Evolutionary conservation across 92 coral and sea anemone genomes (phyloP).

Genomic region (Porites cylindrica): DNA sequence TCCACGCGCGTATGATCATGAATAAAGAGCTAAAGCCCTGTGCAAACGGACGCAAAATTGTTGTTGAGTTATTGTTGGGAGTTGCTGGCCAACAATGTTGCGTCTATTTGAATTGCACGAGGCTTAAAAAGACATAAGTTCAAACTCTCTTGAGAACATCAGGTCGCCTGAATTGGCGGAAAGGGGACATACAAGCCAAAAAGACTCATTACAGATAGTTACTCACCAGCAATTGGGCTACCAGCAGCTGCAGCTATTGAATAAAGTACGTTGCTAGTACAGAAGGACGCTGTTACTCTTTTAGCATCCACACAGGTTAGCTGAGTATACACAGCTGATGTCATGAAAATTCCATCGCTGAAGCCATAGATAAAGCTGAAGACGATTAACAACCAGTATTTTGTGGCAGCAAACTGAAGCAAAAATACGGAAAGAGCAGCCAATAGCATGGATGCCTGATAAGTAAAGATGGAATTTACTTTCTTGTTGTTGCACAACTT

Average conservation of each 20-base stretch:
- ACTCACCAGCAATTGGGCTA: constrained; percentile 32
- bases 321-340: not conserved
- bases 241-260: constrained; percentile 13
- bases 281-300: not conserved
- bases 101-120: too few relatives aligned
- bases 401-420: constrained; percentile 17
- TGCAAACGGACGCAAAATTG: too few relatives aligned
- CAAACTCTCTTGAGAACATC: too few relatives aligned
- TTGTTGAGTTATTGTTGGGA: too few relatives aligned
- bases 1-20: too few relatives aligned
- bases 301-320: not conserved
- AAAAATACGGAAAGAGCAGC: constrained; percentile 4
- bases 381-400: not conserved
- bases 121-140: too few relatives aligned
- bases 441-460: not conserved
- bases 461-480: not conserved
- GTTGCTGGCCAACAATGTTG: too few relatives aligned
- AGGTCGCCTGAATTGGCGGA: too few relatives aligned
- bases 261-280: not conserved
- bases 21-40: too few relatives aligned
- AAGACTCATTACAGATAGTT: too few relatives aligned
- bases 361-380: not conserved
- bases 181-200: too few relatives aligned
- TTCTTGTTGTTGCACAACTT: not conserved
- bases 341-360: not conserved